Percentiles rank a stretch among this genome's conserved stretches.
These are phyloP conservation scores for Amblyopsis hoosieri DNA, from an alignment of 2,797 vertebrate species.

Conservation along the genomic window DNA sequence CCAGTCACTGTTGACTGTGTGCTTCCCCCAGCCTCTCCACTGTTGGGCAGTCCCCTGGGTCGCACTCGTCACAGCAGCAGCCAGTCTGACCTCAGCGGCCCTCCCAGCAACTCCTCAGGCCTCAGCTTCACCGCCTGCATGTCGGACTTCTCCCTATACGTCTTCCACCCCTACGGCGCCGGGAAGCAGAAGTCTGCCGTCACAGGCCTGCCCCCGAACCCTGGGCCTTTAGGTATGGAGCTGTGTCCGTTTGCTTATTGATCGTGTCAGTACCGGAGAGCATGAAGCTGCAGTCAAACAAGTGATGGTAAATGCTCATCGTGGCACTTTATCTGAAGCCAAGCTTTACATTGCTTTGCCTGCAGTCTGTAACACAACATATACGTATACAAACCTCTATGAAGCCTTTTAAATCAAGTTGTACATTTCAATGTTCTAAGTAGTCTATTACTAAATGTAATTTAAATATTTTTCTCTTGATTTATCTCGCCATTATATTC, in stretches of 20 bases:
- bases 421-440: too few relatives aligned
- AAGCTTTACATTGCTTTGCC: too few relatives aligned
- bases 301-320: too few relatives aligned
- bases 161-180: conserved; percentile 97
- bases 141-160: conserved; percentile 98
- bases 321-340: too few relatives aligned
- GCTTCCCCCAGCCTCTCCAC: conserved; percentile 69
- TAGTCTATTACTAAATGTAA: too few relatives aligned
- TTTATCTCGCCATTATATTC: too few relatives aligned
- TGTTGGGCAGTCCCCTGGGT: conserved; percentile 90
- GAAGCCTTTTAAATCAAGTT: too few relatives aligned
- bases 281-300: too few relatives aligned
- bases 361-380: too few relatives aligned
- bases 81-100: conserved; percentile 90
- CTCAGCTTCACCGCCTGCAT: conserved; percentile 98
- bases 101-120: conserved; percentile 90
- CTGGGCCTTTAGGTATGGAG: conserved; percentile 60
- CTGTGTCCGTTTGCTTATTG: not conserved
- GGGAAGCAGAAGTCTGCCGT: conserved; percentile 95
- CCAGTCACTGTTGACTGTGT: too few relatives aligned
- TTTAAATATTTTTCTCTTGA: too few relatives aligned
- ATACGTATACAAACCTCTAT: too few relatives aligned
- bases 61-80: conserved; percentile 95
- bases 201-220: conserved; percentile 87
- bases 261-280: not conserved